phyloP scores from a whole-genome alignment of 1,140 invertebrate genomes.

The Bombus waltoni region DNA sequence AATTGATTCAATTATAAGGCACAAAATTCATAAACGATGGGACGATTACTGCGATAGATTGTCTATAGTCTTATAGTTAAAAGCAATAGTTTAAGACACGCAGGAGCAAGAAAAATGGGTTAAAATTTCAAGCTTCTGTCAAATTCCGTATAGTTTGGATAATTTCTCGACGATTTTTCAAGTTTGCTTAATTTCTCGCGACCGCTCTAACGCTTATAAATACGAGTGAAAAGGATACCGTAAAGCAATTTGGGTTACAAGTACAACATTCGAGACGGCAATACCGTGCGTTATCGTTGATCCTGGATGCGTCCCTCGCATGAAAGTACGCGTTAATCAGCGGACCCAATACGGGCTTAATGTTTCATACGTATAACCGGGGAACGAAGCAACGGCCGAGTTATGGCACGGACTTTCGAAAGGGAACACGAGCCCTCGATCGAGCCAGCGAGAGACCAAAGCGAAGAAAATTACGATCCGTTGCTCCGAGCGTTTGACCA shows the following conservation, averaged over 20 bases:
- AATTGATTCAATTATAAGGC: no score
- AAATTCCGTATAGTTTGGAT: no score
- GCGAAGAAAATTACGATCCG: constrained; percentile 62
- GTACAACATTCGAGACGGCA: background rate
- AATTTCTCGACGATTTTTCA: no score
- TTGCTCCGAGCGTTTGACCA: constrained; percentile 8
- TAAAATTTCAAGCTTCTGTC: no score
- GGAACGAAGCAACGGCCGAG: constrained; percentile 40
- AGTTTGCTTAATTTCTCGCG: no score
- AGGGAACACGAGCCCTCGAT: constrained; percentile 60
- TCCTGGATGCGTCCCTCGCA: constrained; percentile 16
- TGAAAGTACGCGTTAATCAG: constrained; percentile 65
- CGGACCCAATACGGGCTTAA: constrained; percentile 59
- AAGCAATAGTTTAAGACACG: no score
- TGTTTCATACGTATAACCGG: constrained; percentile 55
- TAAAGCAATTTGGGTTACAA: background rate
- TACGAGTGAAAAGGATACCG: background rate
- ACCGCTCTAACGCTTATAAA: no score
- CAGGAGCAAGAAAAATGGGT: no score
- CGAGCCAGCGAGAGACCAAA: constrained; percentile 40
- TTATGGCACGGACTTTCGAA: constrained; percentile 59
- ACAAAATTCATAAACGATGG: no score
- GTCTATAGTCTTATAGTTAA: no score
- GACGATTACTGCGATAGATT: no score
- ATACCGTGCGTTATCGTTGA: constrained; percentile 29